Base-by-base conservation (phyloP, 1,140 invertebrate genomes). In the Lucilia cuprina region DNA sequence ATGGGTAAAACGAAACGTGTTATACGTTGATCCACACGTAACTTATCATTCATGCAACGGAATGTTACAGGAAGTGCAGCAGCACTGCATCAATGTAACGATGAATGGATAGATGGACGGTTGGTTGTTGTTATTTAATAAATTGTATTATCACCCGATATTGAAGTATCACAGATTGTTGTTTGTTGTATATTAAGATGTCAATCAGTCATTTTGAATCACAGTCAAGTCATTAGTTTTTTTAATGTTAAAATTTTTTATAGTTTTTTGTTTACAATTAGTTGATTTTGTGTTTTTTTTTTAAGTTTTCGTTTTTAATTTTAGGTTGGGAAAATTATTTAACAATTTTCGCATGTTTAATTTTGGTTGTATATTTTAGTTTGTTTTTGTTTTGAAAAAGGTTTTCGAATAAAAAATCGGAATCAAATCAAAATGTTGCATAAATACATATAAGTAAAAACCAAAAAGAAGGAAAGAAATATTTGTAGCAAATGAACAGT, bases 1-100 rank as follows among this genome's bases (percentile, higher is more conserved):
- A 98, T 96, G 0, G 97, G 97, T 8, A 98, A 92, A 17, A 98
- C 96, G 91, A 98, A 98, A 83, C 96, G 93, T 0, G 97, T 97
- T 77, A 99, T 96, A 82, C 97, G 93, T 47, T 95, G 94, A 92
- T 99, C 97, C 84, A 99, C 94, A 86, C 95, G 94, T 80, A 98
- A 93, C 85, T 97, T 97, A 86, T 98, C 96, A 91, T 98, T 98
- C 94, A 99, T 95, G 90, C 97, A 96, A 77, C 95, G 94, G 92
- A 99, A 98, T 74, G 98, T 98, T 75, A 99, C 94, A 70, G 98
- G 98, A 75, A 99, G 93, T 74, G 98, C 98, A 70, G 98, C 98
- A 87, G 98, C 96, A 91, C 97, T 98, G 92, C 21, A 30, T 1
- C 25, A 30, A 30, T 30, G 25, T 30, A 30, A 30, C 25, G 25